phyloP scores from a whole-genome alignment of 2,113 vertebrate species.

The Sylvicapra grimmia region DNA sequence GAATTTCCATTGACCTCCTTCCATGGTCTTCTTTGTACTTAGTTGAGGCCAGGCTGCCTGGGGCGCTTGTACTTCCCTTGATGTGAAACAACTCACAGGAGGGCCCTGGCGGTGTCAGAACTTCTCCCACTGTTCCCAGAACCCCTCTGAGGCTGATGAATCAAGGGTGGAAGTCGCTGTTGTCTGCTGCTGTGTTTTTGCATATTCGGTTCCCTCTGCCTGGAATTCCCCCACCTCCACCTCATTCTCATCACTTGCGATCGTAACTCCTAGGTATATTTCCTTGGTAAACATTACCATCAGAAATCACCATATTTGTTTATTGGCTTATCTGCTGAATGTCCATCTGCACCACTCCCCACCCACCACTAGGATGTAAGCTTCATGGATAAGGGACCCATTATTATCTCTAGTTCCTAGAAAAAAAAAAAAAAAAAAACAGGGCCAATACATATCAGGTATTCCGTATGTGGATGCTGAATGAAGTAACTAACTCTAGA shows the following conservation, averaged over 20 bases:
- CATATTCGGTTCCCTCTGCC: not conserved
- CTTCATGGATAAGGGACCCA: not conserved
- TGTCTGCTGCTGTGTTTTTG: not conserved
- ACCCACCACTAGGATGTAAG: not conserved
- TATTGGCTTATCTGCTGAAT: not conserved
- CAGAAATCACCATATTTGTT: not conserved
- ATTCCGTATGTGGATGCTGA: not conserved
- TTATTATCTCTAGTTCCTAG: not conserved
- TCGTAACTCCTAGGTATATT: not conserved
- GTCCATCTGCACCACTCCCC: not conserved
- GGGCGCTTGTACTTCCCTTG: not conserved
- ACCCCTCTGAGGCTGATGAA: not conserved
- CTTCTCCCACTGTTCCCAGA: not conserved
- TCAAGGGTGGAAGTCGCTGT: not conserved
- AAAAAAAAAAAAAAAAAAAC: accelerated
- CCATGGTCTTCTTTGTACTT: not conserved
- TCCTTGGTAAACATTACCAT: not conserved
- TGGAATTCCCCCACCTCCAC: not conserved
- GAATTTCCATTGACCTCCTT: not conserved
- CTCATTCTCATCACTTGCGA: not conserved
- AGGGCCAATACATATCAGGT: not conserved
- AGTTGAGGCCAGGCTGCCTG: not conserved
- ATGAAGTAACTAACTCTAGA: not conserved
- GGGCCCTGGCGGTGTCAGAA: not conserved
- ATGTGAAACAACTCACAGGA: not conserved